Evolutionary conservation across 2,888 invertebrate species (phyloP).

Genomic region (Encarsia formosa): DNA sequence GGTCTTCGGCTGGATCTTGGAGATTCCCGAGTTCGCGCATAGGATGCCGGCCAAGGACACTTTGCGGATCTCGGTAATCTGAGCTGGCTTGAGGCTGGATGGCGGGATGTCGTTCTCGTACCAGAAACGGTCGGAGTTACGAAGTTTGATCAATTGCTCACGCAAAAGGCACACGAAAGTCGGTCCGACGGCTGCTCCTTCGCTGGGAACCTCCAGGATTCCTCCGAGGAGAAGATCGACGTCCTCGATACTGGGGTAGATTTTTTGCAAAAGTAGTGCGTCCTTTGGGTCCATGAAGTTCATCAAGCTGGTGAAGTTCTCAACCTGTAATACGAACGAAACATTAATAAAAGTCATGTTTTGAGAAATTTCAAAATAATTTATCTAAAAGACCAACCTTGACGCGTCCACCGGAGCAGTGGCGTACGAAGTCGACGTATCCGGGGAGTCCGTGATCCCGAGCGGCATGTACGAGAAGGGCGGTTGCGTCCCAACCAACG

Average conservation of each 20-base stretch:
- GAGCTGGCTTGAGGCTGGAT: slow-evolving; percentile 72
- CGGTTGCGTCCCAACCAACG: slow-evolving; percentile 40
- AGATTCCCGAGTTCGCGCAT: slow-evolving; percentile 69
- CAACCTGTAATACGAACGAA: slow-evolving; percentile 27
- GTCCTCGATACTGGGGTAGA: slow-evolving; percentile 64
- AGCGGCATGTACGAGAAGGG: slow-evolving; percentile 59
- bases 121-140: slow-evolving; percentile 90
- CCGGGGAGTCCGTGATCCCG: slow-evolving; percentile 79
- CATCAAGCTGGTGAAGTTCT: slow-evolving; percentile 38
- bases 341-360: too few species aligned
- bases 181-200: slow-evolving; percentile 80
- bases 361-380: not conserved
- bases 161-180: slow-evolving; percentile 85
- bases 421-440: slow-evolving; percentile 65
- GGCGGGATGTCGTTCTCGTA: slow-evolving; percentile 92
- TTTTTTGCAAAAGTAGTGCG: slow-evolving; percentile 32
- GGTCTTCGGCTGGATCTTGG: slow-evolving; percentile 77
- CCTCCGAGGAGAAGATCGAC: slow-evolving; percentile 83
- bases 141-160: slow-evolving; percentile 75
- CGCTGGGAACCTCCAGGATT: slow-evolving; percentile 71
- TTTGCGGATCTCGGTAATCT: slow-evolving; percentile 76
- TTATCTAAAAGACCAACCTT: slow-evolving; percentile 28
- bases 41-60: slow-evolving; percentile 74
- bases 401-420: slow-evolving; percentile 50
- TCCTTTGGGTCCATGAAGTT: slow-evolving; percentile 34